Evolutionary conservation across 2,888 invertebrate species (phyloP), one percentile per base, ranked within the genome.

Genomic region (Mactromeris polynyma): DNA sequence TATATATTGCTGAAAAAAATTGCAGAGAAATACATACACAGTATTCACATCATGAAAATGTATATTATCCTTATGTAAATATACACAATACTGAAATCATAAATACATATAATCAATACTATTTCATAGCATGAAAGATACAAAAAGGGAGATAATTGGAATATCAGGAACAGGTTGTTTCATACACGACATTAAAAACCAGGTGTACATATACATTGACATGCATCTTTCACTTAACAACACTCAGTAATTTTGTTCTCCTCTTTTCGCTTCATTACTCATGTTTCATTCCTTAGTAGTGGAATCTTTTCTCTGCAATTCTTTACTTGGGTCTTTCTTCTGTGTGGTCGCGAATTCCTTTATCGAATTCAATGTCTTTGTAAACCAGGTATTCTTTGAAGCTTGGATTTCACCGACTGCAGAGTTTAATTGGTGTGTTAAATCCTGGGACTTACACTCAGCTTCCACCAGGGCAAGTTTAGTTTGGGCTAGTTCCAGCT

Each of bases 381-480:
- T 98, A 85, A 99, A 97, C 99, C 99, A 99, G 0, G 98, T 97
- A 95, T 98, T 98, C 93, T 98, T 97, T 21, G 97, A 97, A 6
- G 98, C 97, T 95, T 98, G 98, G 92, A 98, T 97, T 96, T 99
- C 99, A 86, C 98, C 97, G 81, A 98, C 97, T 0, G 98, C 98
- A 0, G 98, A 97, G 95, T 98, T 98, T 85, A 99, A 97, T 96
- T 99, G 98, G 97, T 99, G 99, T 64, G 98, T 98, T 91, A 99
- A 97, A 88, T 96, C 98, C 97, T 99, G 99, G 97, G 99, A 99
- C 96, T 98, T 98, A 97, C 99, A 99, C 97, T 99, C 98, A 0
- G 99, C 98, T 97, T 99, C 99, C 7, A 99, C 99, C 93, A 99
- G 98, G 0, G 99, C 99, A 93, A 99, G 97, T 97, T 99, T 99